Base-by-base conservation (phyloP, 1,140 invertebrate genomes). In the Zaprionus davidi region DNA sequence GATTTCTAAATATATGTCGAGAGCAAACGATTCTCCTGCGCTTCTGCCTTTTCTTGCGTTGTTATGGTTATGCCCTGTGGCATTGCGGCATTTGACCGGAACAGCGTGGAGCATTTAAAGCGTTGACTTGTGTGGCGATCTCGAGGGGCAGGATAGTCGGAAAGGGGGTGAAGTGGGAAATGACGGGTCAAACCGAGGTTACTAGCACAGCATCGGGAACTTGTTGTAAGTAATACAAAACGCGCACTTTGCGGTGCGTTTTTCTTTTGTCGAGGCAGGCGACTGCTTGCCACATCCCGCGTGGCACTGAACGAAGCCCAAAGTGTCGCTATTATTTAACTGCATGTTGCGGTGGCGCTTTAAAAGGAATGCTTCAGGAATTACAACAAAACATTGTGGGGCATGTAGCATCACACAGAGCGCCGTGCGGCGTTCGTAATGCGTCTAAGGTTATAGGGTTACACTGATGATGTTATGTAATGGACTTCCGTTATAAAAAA, bases 301-400 rank as follows among this genome's bases (percentile, higher is more conserved):
- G 20, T 36, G 71, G 51, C 71, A 63, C 58, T 82, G 80, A 79
- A 56, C 63, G 72, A 83, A 84, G 80, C 77, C 74, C 83, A 84
- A 83, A 83, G 81, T 88, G 85, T 90, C 84, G 85, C 81, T 88
- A 79, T 88, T 88, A 90, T 84, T 90, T 84, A 88, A 81, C 84
- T 82, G 71, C 85, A 58, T 84, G 75, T 69, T 74, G 70, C 51
- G 75, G 38, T 53, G 51, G 13, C 64, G 66, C 80, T 87, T 78
- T 87, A 80, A 87, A 75, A 65, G 58, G 60, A 82, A 73, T 81
- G 70, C 69, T 77, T 49, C 71, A 36, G 78, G 66, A 81, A 81
- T 71, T 71, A 60, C 70, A 72, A 69, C 59, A 73, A 6, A n/a
- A 17, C n/a, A 17, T n/a, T n/a, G n/a, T 9, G 46, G 17, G 41